Percentiles rank a stretch among this genome's conserved stretches.
Evolutionary conservation across 2,113 vertebrate species (phyloP).

Genomic region (Pavo muticus): DNA sequence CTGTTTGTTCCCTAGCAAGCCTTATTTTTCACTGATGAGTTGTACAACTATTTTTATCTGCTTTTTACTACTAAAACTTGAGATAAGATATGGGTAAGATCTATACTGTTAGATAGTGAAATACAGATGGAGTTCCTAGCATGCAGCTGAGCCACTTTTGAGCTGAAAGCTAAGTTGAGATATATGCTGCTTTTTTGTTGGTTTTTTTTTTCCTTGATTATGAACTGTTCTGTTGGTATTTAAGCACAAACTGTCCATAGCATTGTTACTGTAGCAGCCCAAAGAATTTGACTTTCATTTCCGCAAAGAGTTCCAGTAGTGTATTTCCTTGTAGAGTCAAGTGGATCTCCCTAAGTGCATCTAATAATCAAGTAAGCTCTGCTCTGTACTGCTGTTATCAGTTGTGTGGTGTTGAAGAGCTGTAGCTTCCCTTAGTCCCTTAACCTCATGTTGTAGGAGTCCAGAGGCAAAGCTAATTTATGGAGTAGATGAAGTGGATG

Average conservation of each 20-base stretch:
- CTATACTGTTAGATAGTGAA: neutral
- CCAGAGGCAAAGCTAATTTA: neutral
- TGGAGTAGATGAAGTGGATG: neutral
- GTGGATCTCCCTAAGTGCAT: neutral
- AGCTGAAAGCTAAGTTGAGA: neutral
- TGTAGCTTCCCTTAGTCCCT: neutral
- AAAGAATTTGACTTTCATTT: neutral
- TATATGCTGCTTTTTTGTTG: neutral
- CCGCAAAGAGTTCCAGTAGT: neutral
- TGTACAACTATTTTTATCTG: neutral
- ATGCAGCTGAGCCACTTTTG: neutral
- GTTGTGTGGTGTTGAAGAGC: neutral
- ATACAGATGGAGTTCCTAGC: neutral
- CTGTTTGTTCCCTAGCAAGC: neutral
- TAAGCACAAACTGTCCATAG: neutral
- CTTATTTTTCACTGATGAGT: neutral
- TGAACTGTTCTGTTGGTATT: neutral
- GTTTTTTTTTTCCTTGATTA: neutral
- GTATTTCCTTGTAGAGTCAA: neutral
- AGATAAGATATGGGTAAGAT: neutral
- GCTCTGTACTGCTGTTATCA: neutral
- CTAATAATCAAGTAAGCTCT: neutral
- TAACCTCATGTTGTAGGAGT: neutral
- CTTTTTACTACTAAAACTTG: neutral
- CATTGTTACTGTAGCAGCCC: neutral